Percentiles rank a stretch among this genome's conserved stretches.
These are phyloP conservation scores for Phacellophora camtschatica DNA, from an alignment of 30 jellyfish, hydroid and myxozoan genomes.

Conservation along the genomic window DNA sequence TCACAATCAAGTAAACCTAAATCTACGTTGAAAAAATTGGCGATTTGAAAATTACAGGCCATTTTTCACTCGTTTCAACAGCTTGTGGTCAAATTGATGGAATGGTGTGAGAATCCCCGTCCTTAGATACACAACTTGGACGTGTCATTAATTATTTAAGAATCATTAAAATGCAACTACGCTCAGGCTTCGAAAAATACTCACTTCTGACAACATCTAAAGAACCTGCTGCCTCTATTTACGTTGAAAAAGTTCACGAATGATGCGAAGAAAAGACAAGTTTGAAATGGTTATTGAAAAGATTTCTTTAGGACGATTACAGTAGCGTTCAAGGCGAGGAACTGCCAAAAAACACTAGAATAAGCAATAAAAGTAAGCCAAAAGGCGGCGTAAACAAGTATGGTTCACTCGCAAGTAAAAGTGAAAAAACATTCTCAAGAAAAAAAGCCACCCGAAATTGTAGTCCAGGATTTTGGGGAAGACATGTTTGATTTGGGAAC, in stretches of 20 bases:
- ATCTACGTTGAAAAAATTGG: no score
- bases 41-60: neutral
- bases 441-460: conserved; percentile 64
- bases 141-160: conserved; percentile 34
- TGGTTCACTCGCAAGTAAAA: conserved; percentile 69
- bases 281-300: no score
- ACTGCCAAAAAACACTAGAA: no score
- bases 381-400: neutral
- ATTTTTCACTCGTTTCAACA: neutral
- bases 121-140: conserved; percentile 26
- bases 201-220: neutral
- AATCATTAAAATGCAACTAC: conserved; percentile 75
- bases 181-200: conserved; percentile 27
- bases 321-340: no score
- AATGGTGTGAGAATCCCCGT: conserved; percentile 57
- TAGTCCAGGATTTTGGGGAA: conserved; percentile 73
- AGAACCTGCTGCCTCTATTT: conserved; percentile 59
- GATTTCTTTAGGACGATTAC: no score
- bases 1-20: neutral
- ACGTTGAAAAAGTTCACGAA: neutral
- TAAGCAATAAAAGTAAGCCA: conserved; percentile 16
- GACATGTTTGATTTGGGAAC: conserved; percentile 84
- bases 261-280: neutral
- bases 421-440: conserved; percentile 31
- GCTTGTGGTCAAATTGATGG: conserved; percentile 55